Evolutionary conservation across 2,888 invertebrate species (phyloP).

Genomic region (Seladonia tumulorum): DNA sequence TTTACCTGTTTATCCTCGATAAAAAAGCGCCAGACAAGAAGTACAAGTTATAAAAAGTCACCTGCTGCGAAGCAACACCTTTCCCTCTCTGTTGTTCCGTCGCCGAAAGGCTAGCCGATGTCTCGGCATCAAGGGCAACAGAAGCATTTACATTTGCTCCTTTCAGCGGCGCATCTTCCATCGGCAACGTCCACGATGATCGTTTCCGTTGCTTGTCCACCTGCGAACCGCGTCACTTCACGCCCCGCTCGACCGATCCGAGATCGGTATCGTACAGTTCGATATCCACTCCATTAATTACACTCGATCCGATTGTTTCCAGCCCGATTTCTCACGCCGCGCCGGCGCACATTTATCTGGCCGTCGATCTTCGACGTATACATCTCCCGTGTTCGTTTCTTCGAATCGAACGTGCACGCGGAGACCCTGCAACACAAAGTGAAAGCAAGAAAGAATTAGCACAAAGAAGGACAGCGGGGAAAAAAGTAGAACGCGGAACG

Average conservation of each 20-base stretch:
- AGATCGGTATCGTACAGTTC: slow-evolving; percentile 20
- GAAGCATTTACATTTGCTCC: background rate
- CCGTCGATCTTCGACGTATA: slow-evolving; percentile 15
- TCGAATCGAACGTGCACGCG: background rate
- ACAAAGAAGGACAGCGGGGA: background rate
- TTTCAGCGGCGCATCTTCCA: slow-evolving; percentile 10
- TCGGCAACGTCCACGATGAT: background rate
- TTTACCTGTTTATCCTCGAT: slow-evolving; percentile 16
- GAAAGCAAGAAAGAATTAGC: background rate
- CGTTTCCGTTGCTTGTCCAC: slow-evolving; percentile 7
- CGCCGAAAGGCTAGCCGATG: background rate
- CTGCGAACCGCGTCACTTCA: slow-evolving; percentile 6
- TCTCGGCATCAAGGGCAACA: background rate
- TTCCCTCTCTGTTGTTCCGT: background rate
- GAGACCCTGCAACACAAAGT: background rate
- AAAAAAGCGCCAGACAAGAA: slow-evolving; percentile 7
- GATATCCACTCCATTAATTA: slow-evolving; percentile 33
- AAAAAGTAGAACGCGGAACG: background rate
- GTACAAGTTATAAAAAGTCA: slow-evolving; percentile 11
- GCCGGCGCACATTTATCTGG: slow-evolving; percentile 18
- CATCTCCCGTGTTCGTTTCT: slow-evolving; percentile 18
- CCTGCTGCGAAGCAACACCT: slow-evolving; percentile 1
- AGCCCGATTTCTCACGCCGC: slow-evolving; percentile 29
- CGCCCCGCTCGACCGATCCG: background rate
- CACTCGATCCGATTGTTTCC: slow-evolving; percentile 21